phyloP scores from a whole-genome alignment of 2,888 invertebrate species.

The Cheilosia scutellata region DNA sequence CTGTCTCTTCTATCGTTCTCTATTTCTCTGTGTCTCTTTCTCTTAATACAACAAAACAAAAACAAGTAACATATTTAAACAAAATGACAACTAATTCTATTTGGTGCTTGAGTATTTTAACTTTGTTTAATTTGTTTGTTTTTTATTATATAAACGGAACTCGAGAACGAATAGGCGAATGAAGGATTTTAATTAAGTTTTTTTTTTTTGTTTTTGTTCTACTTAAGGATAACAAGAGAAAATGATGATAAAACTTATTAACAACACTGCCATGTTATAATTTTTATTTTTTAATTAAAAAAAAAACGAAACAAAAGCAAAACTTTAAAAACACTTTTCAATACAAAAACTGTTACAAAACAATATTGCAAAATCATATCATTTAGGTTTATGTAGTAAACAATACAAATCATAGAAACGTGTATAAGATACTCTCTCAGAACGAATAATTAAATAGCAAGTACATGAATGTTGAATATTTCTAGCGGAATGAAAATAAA shows the following conservation, averaged over 20 bases:
- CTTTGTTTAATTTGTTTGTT: constrained; percentile 49
- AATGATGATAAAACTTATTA: constrained; percentile 50
- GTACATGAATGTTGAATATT: constrained; percentile 70
- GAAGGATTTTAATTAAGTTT: constrained; percentile 24
- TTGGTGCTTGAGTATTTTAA: constrained; percentile 75
- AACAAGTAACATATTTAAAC: constrained; percentile 54
- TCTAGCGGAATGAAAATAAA: constrained; percentile 51
- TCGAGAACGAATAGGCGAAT: constrained; percentile 51
- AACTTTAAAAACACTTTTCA: constrained; percentile 49
- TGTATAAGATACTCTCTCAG: constrained; percentile 75
- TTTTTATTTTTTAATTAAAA: constrained; percentile 41
- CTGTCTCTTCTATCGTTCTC: constrained; percentile 76
- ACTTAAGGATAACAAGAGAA: constrained; percentile 25
- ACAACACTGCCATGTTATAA: constrained; percentile 73
- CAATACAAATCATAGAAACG: constrained; percentile 68
- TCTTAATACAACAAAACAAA: constrained; percentile 69
- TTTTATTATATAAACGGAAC: constrained; percentile 43
- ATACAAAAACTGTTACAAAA: constrained; percentile 63
- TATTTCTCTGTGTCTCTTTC: constrained; percentile 76
- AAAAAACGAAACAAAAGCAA: not conserved
- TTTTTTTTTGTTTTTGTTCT: constrained; percentile 11
- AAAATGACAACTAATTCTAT: constrained; percentile 65
- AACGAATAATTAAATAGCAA: constrained; percentile 66
- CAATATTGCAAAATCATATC: constrained; percentile 76
- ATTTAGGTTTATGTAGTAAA: constrained; percentile 74